Percentiles rank a stretch among this genome's conserved stretches.
These are phyloP conservation scores for Danio kyathit DNA, from an alignment of 2,797 vertebrate genomes.

Conservation along the genomic window DNA sequence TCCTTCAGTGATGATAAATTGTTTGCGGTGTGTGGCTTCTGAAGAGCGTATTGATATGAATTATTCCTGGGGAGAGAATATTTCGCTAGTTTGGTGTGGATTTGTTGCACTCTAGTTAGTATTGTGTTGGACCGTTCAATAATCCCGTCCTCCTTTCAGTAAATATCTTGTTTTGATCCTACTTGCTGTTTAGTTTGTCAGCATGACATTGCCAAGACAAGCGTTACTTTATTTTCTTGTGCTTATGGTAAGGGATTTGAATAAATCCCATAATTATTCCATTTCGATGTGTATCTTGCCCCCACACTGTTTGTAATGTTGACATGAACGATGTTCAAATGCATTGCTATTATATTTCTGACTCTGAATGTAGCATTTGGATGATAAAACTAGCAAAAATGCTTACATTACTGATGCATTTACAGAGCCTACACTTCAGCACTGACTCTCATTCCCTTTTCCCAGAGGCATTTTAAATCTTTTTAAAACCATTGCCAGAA, in stretches of 20 bases:
- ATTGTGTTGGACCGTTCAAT: neutral
- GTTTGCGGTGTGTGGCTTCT: neutral
- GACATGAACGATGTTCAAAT: neutral
- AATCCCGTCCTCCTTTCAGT: neutral
- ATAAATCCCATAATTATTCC: neutral
- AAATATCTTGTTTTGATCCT: conserved; percentile 9
- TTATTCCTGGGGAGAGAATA: conserved; percentile 20
- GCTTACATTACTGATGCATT: neutral
- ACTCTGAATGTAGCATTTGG: neutral
- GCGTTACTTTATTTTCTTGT: neutral
- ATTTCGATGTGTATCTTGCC: neutral
- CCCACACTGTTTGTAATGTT: neutral
- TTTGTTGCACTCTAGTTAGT: neutral
- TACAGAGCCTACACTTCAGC: neutral
- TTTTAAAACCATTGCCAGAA: too few relatives aligned
- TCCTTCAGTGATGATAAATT: conserved; percentile 33
- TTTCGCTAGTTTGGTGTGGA: neutral
- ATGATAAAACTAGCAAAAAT: neutral
- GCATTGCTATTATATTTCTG: neutral
- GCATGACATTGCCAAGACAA: neutral
- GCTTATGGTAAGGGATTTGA: neutral
- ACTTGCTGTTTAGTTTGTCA: neutral
- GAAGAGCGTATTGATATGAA: conserved; percentile 28
- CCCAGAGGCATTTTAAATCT: too few relatives aligned
- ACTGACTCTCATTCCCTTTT: too few relatives aligned